Base-by-base conservation (phyloP, 1,140 invertebrate genomes). In the Lysiphlebus fabarum region DNA sequence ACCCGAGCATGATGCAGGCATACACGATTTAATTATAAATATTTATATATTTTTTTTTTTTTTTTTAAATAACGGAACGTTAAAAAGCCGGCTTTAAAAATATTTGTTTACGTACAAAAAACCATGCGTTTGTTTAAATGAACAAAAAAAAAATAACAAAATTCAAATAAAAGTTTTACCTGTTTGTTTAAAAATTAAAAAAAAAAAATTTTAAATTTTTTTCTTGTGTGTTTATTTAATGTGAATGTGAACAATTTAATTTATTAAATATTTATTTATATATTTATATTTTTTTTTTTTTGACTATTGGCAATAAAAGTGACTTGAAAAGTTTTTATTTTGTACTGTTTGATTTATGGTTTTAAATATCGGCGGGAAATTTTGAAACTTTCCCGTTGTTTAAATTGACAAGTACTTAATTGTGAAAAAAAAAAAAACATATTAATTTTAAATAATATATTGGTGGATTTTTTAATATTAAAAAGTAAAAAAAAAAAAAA, bases 1-100 rank as follows among this genome's bases (percentile, higher is more conserved):
- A 50, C 55, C 48, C 57, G 58, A 56, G 36, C 44, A 47, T 47
- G 58, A 58, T 37, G 26, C 62, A 63, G 40, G 41, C 45, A 44
- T 10, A 49, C 37, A 33, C 34, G 37, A 17, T 43, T 6, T 47
- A 36, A 34, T 50, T 38, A 58, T 38, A 53, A 49, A 54, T 33
- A 50, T 9, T 41, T 51, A 33, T 37, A 12, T 12, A 40, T 48
- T 47, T 45, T 53, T 59, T 37, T 48, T 51, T 53, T 57, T 57
- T 40, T 40, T 40, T 40, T 40, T 40, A 7, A 7, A 40, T 40
- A 37, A 36, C 36, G 34, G 26, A 40, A 40, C 38, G 26, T 38
- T 9, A 7, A 36, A 40, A 44, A 43, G 17, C n/a, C 17, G 17
- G 17, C 17, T 26, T 26, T 26, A 26, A 26, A n/a, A 26, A 26